Evolutionary conservation across 1,140 invertebrate species (phyloP), one percentile per base, ranked within the genome.

Genomic region (Hylaeus anthracinus): DNA sequence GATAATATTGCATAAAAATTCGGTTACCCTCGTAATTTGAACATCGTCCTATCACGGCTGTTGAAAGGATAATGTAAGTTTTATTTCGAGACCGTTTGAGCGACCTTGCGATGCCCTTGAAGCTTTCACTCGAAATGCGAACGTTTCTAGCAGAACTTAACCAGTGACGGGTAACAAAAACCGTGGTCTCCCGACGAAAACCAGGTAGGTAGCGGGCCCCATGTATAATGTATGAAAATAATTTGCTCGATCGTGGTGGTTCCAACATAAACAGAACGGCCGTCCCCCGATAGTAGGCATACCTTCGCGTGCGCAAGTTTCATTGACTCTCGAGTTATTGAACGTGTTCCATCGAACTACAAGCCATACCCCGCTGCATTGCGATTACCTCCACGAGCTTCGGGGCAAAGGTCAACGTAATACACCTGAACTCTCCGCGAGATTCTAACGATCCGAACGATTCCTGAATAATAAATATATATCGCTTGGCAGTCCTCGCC

Each of bases 241-340:
- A 65, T 78, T 37, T 39, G 51, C 9, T 14, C 63, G 61, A 51
- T 10, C 48, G 63, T 67, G 26, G 60, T 45, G 65, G 74, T 41
- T 60, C 72, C 12, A 67, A 80, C 39, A 67, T 67, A 75, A 80
- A 80, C 79, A 67, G 61, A 69, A 53, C 45, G 5, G 48, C 12
- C 65, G 53, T 73, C 70, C 77, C 43, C 53, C 45, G 41, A 58
- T 69, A 75, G 79, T 75, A 74, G 51, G 79, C 79, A 80, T 80
- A 74, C 72, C 79, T 60, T 69, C 56, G 79, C 79, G 72, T 80
- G 60, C 78, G 55, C 71, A 45, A 75, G 64, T 80, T 75, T 74
- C 79, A 75, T 80, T 69, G 79, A 80, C 79, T 69, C 72, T 45
- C 55, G 71, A 80, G 72, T 80, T 75, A 67, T 80, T 61, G 79